Base-by-base conservation (phyloP, 2,797 vertebrate species). In the Poecilia velifera region DNA sequence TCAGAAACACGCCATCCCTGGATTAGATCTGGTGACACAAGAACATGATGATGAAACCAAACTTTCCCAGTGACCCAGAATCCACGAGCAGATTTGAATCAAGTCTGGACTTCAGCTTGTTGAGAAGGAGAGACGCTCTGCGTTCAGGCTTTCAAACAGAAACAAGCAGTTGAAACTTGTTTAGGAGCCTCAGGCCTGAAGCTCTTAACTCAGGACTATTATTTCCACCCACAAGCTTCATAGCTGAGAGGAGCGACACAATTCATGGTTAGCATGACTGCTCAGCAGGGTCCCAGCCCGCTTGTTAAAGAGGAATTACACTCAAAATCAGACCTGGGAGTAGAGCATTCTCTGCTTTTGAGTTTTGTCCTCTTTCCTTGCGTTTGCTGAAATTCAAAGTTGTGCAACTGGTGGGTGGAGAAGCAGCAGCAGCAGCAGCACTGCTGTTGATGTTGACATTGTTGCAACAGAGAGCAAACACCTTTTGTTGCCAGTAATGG, bases 141-240 rank as follows among this genome's bases (percentile, higher is more conserved):
- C 31, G 16, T 34, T 18, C 31, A 62, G 6, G 31, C 59, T 8
- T 31, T 62, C n/a, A 12, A 74, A 76, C 82, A 74, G 80, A 74
- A 41, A 41, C 41, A 41, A 31, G 64, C 57, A 92, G 93, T 94
- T 89, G 85, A 20, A 86, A 94, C 94, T 86, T 87, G 94, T 91
- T 86, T 28, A 55, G 72, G 70, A 82, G 88, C 89, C 85, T 75
- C 53, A 31, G 89, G 81, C n/a, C 1, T 28, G 7, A 55, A 76
- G 78, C 64, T 77, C 79, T 71, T 82, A 12, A 0, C 80, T 64
- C 81, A 73, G 62, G 49, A 59, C 76, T 83, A 43, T 72, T 86
- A 41, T 81, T 83, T 78, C 75, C 82, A 76, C 81, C 78, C 83
- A 28, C 79, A 57, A 76, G 25, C 76, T 46, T 75, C 53, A 36